Base-by-base conservation (phyloP, 2,797 vertebrate species). In the Squalus acanthias region DNA sequence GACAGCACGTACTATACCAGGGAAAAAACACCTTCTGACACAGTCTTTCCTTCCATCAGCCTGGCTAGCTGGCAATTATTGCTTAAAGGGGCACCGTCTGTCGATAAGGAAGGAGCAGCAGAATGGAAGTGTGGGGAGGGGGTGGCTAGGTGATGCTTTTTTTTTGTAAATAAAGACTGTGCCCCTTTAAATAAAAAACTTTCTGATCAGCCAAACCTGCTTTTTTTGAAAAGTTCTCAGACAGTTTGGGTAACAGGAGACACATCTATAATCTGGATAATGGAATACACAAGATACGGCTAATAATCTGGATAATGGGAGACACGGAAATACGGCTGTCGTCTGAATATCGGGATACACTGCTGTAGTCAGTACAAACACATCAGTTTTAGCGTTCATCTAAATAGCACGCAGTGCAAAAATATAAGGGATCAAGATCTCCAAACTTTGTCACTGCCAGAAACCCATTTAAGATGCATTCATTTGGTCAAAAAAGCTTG, bases 381-480 rank as follows among this genome's bases (percentile, higher is more conserved):
- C 91, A 93, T 93, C 69, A 46, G n/a, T 39, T 93, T 93, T 93
- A 93, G 63, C 91, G 91, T 93, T 65, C 24, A 93, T 93, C 91
- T 93, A 69, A 93, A 92, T 67, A 93, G 91, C 91, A 46, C 91
- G 46, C 65, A 93, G 91, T 93, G 91, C 91, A 93, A 93, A 93
- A 93, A 24, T 69, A 69, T 67, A 93, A 46, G 65, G 91, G 91
- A 93, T 93, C 91, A 93, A 69, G 91, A 67, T 69, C 65, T 67
- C 65, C 39, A 65, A 91, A 91, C 24, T 29, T 89, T 20, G 26
- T 93, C n/a, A 93, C 63, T 69, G 91, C 39, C 63, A 46, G n/a
- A 93, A 93, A 93, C 91, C 91, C 91, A 93, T 63, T 65, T 39
- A n/a, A 93, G 91, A 69, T 93, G 91, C 91, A 93, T 93, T 69